Evolutionary conservation across 2,797 vertebrate species (phyloP).

Genomic region (Cuniculus paca): DNA sequence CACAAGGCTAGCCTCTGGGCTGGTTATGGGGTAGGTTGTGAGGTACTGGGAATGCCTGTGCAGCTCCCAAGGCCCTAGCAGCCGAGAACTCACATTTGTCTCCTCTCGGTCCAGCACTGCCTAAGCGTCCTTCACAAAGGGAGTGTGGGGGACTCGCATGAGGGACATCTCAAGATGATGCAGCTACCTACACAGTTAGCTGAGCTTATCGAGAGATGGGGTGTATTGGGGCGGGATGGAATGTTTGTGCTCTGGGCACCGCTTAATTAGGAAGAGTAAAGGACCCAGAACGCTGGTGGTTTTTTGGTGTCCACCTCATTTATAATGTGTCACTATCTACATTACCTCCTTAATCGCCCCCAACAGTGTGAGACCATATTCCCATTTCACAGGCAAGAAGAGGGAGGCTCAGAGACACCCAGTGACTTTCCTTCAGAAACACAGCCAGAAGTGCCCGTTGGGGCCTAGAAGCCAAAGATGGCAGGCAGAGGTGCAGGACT

Average conservation of each 20-base stretch:
- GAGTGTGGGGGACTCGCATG: neutral
- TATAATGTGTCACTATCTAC: neutral
- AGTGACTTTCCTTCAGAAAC: constrained; percentile 40
- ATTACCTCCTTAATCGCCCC: neutral
- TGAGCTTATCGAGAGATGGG: neutral
- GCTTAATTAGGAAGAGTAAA: neutral
- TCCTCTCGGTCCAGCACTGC: neutral
- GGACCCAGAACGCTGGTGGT: neutral
- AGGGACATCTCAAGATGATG: neutral
- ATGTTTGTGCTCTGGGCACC: neutral
- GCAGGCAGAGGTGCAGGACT: neutral
- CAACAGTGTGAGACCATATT: neutral
- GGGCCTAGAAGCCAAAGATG: neutral
- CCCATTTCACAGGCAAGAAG: neutral
- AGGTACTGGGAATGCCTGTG: neutral
- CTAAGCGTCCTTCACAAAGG: neutral
- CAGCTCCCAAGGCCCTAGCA: neutral
- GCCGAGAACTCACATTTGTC: neutral
- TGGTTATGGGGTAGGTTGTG: neutral
- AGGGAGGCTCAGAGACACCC: neutral
- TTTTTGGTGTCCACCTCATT: neutral
- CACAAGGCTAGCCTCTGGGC: neutral
- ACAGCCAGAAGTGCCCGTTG: neutral
- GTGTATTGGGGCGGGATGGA: neutral
- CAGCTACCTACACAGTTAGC: neutral